phyloP scores from a whole-genome alignment of 2,888 invertebrate species.

The Pyrochroa serraticornis region DNA sequence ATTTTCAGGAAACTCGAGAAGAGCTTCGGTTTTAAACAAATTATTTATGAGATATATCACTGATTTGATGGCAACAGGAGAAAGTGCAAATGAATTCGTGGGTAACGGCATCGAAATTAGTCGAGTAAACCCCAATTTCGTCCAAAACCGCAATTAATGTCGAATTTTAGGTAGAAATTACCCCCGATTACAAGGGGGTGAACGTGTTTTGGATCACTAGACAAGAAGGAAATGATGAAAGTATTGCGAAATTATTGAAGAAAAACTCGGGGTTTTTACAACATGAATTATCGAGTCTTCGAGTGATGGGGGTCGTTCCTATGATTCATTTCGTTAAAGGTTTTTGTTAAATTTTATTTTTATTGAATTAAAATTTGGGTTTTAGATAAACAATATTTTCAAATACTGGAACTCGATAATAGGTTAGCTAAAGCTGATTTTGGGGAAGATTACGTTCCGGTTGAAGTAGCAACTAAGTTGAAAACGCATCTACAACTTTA shows the following conservation, averaged over 20 bases:
- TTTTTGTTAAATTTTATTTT: slow-evolving; percentile 37
- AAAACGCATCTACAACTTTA: slow-evolving; percentile 56
- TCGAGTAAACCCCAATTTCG: slow-evolving; percentile 57
- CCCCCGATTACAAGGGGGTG: slow-evolving; percentile 68
- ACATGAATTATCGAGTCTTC: slow-evolving; percentile 74
- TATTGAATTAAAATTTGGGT: slow-evolving; percentile 9
- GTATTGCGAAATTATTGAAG: slow-evolving; percentile 63
- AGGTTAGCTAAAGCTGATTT: slow-evolving; percentile 69
- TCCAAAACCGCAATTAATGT: neutral
- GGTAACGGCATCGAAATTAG: slow-evolving; percentile 76
- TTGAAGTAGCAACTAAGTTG: slow-evolving; percentile 50
- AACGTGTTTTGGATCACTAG: slow-evolving; percentile 77
- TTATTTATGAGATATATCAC: slow-evolving; percentile 82
- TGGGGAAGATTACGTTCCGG: slow-evolving; percentile 68
- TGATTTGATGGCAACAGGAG: slow-evolving; percentile 77
- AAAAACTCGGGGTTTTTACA: slow-evolving; percentile 66
- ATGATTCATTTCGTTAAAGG: slow-evolving; percentile 75
- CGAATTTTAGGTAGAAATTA: slow-evolving; percentile 64
- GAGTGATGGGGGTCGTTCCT: slow-evolving; percentile 78
- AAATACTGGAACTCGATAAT: slow-evolving; percentile 65
- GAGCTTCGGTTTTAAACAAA: slow-evolving; percentile 75
- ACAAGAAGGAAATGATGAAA: slow-evolving; percentile 60
- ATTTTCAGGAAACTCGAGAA: slow-evolving; percentile 62
- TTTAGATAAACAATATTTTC: slow-evolving; percentile 65
- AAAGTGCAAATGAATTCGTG: slow-evolving; percentile 65